Evolutionary conservation across 2,888 invertebrate genomes (phyloP).

Genomic region (Nudaria mundana): DNA sequence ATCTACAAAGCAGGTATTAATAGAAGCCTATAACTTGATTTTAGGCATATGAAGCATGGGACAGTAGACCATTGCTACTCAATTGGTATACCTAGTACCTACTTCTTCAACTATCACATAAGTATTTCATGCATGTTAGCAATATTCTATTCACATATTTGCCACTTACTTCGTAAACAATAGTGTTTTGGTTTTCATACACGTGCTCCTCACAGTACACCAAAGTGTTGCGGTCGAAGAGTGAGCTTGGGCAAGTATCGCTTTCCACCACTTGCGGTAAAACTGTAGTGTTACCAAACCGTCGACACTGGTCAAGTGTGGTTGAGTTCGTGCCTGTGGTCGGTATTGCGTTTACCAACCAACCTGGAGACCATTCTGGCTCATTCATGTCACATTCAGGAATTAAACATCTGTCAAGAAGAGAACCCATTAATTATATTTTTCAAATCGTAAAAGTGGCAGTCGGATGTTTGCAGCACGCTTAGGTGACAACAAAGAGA

Average conservation of each 20-base stretch:
- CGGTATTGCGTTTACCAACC: conserved; percentile 25
- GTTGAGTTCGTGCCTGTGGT: conserved; percentile 20
- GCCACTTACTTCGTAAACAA: conserved; percentile 63
- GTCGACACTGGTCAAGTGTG: conserved; percentile 66
- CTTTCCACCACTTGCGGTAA: conserved; percentile 3
- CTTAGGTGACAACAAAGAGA: no score
- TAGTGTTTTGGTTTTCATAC: conserved; percentile 54
- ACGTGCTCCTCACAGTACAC: conserved; percentile 49
- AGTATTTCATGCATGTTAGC: no score
- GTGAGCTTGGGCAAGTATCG: conserved; percentile 44
- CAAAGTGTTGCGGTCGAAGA: conserved; percentile 42
- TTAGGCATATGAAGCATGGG: no score
- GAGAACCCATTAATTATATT: no score
- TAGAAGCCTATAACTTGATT: no score
- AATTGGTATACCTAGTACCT: no score
- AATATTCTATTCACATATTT: no score
- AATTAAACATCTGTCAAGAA: conserved; percentile 20
- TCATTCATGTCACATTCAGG: conserved; percentile 42
- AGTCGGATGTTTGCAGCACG: no score
- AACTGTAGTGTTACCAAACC: conserved; percentile 44
- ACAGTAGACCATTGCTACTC: no score
- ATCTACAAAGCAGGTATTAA: no score
- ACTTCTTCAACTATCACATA: no score
- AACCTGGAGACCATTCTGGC: conserved; percentile 47
- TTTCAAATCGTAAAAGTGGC: no score